Conservation (phyloP, 2,113 vertebrate species). For the Pipra filicauda region DNA sequence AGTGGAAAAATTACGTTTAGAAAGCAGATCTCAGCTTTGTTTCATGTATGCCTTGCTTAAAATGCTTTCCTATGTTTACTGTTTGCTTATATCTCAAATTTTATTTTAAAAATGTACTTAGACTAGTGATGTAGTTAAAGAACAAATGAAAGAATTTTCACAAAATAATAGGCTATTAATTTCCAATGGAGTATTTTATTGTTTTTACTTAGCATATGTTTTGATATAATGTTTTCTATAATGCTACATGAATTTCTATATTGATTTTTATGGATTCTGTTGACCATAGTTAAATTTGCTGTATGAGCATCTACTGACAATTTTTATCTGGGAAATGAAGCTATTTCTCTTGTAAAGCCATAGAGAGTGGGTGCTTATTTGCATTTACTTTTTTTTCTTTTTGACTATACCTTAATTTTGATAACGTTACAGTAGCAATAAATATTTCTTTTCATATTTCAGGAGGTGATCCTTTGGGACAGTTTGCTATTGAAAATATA, state of each 20-base stretch:
- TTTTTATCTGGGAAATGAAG: neutral
- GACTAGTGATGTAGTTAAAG: neutral
- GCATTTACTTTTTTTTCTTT: neutral
- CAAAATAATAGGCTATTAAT: neutral
- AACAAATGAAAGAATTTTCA: neutral
- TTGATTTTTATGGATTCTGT: neutral
- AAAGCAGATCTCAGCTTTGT: neutral
- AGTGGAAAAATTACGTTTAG: neutral
- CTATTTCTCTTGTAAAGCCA: neutral
- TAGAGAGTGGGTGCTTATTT: neutral
- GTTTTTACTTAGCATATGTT: neutral
- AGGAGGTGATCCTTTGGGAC: constrained; percentile 94
- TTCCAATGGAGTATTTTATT: neutral
- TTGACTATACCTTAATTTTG: neutral
- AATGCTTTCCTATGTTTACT: neutral
- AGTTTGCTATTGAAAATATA: constrained; percentile 91
- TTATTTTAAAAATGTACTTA: neutral
- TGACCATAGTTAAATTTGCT: neutral
- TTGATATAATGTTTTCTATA: neutral
- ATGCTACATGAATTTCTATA: neutral
- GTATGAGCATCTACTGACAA: neutral
- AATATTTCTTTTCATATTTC: constrained; percentile 44
- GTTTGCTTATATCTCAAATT: neutral
- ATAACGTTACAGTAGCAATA: neutral
- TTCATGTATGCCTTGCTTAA: neutral